Percentiles rank a stretch among this genome's conserved stretches.
These are phyloP conservation scores for Psilopsiagon aymara DNA, from an alignment of 2,113 vertebrate genomes.

Conservation along the genomic window DNA sequence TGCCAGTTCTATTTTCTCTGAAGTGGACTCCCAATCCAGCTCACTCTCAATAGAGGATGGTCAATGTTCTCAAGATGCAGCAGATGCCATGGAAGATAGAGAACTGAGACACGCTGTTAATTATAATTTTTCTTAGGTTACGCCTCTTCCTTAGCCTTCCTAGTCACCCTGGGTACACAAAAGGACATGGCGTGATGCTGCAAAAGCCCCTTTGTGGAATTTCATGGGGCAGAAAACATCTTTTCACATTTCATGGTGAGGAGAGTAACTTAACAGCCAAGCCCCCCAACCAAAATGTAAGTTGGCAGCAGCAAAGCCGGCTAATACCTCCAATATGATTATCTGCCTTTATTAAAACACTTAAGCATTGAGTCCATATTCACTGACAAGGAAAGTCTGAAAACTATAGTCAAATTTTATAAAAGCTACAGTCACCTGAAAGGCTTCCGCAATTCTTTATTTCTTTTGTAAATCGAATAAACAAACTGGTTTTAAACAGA, in stretches of 20 bases:
- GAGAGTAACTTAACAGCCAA: not conserved
- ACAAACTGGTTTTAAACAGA: not conserved
- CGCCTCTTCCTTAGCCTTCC: not conserved
- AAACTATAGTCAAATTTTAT: not conserved
- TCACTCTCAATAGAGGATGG: not conserved
- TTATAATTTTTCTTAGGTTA: not conserved
- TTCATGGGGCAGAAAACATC: not conserved
- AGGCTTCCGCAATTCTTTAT: not conserved
- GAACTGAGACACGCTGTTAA: not conserved
- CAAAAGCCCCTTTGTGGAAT: not conserved
- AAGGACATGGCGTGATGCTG: not conserved
- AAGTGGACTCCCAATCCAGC: not conserved
- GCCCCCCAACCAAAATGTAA: not conserved
- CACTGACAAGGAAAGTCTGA: not conserved
- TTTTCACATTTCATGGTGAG: not conserved
- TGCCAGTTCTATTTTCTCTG: not conserved
- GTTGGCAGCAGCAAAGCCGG: not conserved
- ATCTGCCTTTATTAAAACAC: not conserved
- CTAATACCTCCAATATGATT: not conserved
- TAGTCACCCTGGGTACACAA: fast-evolving
- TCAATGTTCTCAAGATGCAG: not conserved
- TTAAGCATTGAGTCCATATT: not conserved
- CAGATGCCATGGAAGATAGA: not conserved
- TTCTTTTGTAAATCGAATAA: not conserved
- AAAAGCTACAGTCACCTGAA: not conserved